These are phyloP conservation scores for Athalia circularis DNA, from an alignment of 2,888 invertebrate genomes.

Conservation along the genomic window DNA sequence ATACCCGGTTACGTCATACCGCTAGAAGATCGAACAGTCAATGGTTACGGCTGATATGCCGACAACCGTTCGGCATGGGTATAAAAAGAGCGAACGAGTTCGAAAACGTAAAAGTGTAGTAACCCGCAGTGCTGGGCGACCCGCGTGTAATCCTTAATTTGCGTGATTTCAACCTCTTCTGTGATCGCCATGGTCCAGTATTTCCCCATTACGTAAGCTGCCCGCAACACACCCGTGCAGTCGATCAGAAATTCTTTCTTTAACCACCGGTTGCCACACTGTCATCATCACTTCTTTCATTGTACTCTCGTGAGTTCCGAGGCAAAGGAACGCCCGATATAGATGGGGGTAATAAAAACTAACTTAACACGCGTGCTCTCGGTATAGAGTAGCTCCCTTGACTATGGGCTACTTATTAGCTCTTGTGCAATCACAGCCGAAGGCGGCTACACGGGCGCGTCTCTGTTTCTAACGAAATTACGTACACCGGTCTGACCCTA, in stretches of 20 bases:
- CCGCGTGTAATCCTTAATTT: conserved; percentile 38
- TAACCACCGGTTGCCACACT: conserved; percentile 34
- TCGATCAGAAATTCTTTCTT: conserved; percentile 30
- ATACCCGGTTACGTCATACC: conserved; percentile 3
- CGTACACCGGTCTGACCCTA: conserved; percentile 32
- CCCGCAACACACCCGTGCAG: neutral
- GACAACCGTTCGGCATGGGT: too few species aligned
- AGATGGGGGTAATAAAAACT: conserved; percentile 49
- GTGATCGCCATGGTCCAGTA: neutral
- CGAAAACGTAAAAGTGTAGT: neutral
- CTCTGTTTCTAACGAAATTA: conserved; percentile 39
- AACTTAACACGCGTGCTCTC: conserved; percentile 39
- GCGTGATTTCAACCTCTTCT: conserved; percentile 27
- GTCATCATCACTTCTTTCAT: conserved; percentile 29
- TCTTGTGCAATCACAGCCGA: conserved; percentile 33
- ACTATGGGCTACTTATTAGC: conserved; percentile 41
- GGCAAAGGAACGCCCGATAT: conserved; percentile 49
- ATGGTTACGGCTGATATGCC: neutral
- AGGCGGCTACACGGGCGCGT: conserved; percentile 8
- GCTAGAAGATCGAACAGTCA: conserved; percentile 19
- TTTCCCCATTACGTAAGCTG: conserved; percentile 20
- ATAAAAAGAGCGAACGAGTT: neutral
- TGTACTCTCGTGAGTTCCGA: conserved; percentile 9
- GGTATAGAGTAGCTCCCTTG: conserved; percentile 6
- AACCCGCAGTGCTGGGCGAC: neutral